These are phyloP conservation scores for Carterocephalus palaemon DNA, from an alignment of 2,888 invertebrate genomes.

Conservation along the genomic window DNA sequence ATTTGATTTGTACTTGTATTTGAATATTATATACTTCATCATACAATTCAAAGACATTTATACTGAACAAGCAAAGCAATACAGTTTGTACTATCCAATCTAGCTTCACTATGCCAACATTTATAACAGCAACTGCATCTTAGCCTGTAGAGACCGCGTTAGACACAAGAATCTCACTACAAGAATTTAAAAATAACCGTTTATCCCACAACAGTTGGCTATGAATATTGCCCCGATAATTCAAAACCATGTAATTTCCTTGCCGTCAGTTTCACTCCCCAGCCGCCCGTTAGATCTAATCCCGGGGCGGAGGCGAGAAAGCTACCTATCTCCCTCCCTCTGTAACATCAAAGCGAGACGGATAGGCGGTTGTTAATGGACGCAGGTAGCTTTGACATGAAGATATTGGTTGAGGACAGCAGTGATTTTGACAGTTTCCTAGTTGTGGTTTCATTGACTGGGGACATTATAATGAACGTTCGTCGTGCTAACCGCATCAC, in stretches of 20 bases:
- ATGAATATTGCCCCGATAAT: conserved; percentile 27
- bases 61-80: too few species aligned
- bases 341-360: conserved; percentile 1
- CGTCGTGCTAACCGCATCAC: conserved; percentile 15
- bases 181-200: conserved; percentile 20
- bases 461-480: conserved; percentile 23
- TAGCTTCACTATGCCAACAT: too few species aligned
- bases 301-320: conserved; percentile 18
- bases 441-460: conserved; percentile 19
- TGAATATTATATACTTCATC: too few species aligned
- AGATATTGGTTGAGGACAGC: conserved; percentile 20
- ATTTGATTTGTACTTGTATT: too few species aligned
- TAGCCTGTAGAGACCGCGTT: too few species aligned
- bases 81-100: too few species aligned
- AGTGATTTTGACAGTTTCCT: conserved; percentile 19
- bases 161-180: conserved; percentile 10
- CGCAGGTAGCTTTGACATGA: conserved; percentile 19
- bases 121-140: too few species aligned
- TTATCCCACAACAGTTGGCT: conserved; percentile 19
- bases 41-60: too few species aligned
- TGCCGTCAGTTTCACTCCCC: conserved; percentile 25
- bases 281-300: conserved; percentile 24
- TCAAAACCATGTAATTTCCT: conserved; percentile 26
- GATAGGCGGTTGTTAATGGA: conserved; percentile 17
- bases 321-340: conserved; percentile 3